Evolutionary conservation across 2,888 invertebrate genomes (phyloP).

Genomic region (Tipula lateralis): DNA sequence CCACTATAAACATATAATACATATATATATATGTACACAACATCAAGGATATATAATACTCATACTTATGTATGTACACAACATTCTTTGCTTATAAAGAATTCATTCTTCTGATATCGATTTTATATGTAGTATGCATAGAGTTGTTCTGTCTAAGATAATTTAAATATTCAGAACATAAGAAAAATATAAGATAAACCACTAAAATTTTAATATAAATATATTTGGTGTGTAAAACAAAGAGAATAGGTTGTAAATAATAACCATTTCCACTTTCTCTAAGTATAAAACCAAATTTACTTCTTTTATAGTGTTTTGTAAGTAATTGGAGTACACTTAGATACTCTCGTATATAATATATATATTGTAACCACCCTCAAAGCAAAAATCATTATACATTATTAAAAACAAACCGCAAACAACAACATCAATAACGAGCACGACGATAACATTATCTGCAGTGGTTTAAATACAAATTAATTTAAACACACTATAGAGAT

Average conservation of each 20-base stretch:
- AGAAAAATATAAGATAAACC: not conserved
- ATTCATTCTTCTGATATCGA: not conserved
- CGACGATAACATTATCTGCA: not conserved
- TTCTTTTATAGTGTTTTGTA: too few species aligned
- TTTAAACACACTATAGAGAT: not conserved
- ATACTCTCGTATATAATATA: too few species aligned
- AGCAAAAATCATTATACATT: not conserved
- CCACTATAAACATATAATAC: too few species aligned
- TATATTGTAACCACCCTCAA: not conserved
- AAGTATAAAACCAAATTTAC: not conserved
- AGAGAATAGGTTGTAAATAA: not conserved
- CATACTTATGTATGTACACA: not conserved
- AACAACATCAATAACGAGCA: not conserved
- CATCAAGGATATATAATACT: not conserved
- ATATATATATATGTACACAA: not conserved
- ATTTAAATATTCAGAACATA: not conserved
- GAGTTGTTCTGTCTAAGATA: not conserved
- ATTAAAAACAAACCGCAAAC: not conserved
- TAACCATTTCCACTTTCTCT: not conserved
- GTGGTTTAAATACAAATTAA: constrained; percentile 4
- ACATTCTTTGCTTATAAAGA: not conserved
- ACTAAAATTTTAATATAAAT: not conserved
- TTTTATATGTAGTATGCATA: not conserved
- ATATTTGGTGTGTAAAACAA: not conserved
- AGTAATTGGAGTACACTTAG: not conserved